Percentiles rank a stretch among this genome's conserved stretches.
Conservation (phyloP, 2,113 vertebrate genomes). For the Ornithorhynchus anatinus region DNA sequence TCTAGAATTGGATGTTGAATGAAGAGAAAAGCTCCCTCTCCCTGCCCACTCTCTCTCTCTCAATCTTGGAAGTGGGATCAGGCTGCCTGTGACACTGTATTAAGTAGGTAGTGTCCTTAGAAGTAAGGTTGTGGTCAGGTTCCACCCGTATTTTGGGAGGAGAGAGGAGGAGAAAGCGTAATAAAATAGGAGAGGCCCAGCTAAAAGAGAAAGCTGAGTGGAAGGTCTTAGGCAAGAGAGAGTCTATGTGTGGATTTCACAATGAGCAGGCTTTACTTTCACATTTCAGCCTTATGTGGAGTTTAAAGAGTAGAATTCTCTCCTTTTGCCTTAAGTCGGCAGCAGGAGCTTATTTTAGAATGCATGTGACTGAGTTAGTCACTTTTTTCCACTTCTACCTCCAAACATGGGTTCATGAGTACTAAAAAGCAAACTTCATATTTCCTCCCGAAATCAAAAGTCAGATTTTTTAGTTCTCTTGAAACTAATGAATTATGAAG, state of each 20-base stretch:
- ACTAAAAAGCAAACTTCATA: constrained; percentile 16
- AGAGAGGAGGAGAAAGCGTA: too few relatives aligned
- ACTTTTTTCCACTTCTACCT: not conserved
- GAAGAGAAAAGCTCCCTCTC: too few relatives aligned
- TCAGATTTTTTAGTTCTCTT: constrained; percentile 1
- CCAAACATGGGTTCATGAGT: constrained; percentile 4
- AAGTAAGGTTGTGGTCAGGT: too few relatives aligned
- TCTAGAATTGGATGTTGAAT: too few relatives aligned
- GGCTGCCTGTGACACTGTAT: too few relatives aligned
- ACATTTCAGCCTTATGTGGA: constrained; percentile 11
- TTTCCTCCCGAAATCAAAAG: constrained; percentile 29
- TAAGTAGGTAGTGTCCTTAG: too few relatives aligned
- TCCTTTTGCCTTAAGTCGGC: not conserved
- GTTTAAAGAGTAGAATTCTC: not conserved
- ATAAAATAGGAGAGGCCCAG: constrained; percentile 14
- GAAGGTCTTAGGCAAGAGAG: not conserved
- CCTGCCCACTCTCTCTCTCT: too few relatives aligned
- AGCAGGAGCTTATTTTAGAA: constrained; percentile 7
- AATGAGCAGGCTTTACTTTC: not conserved
- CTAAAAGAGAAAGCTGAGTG: not conserved
- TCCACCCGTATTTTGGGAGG: too few relatives aligned
- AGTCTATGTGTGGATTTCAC: not conserved
- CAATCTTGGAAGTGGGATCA: too few relatives aligned
- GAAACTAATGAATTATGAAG: not conserved
- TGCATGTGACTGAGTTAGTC: not conserved